These are phyloP conservation scores for Pteria penguin DNA, from an alignment of 2,888 invertebrate genomes.

Conservation along the genomic window DNA sequence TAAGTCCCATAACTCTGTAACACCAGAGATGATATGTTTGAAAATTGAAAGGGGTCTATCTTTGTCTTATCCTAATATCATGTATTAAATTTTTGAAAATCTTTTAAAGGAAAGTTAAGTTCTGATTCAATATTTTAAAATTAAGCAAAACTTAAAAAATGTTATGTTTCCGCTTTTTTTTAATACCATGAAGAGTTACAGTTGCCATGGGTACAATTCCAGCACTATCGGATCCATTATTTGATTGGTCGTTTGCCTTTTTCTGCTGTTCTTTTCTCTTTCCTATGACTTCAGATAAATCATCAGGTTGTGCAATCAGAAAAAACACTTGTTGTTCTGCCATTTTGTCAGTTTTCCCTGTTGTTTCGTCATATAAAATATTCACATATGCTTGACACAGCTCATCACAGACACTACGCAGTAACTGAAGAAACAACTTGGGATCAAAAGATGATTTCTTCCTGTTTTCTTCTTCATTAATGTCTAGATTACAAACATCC, in stretches of 20 bases:
- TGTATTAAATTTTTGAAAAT: too few species aligned
- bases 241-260: background rate
- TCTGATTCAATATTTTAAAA: too few species aligned
- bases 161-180: background rate
- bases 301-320: constrained; percentile 83
- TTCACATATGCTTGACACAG: constrained; percentile 76
- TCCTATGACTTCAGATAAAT: constrained; percentile 77
- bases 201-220: constrained; percentile 38
- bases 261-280: constrained; percentile 38
- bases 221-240: background rate
- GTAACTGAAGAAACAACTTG: constrained; percentile 65
- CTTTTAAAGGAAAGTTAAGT: too few species aligned
- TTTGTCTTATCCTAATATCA: too few species aligned
- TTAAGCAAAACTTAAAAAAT: too few species aligned
- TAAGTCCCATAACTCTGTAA: too few species aligned
- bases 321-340: constrained; percentile 83
- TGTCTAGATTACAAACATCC: constrained; percentile 25
- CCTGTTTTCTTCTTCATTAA: constrained; percentile 7
- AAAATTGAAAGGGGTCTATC: too few species aligned
- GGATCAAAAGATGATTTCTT: constrained; percentile 49
- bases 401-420: constrained; percentile 74
- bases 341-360: constrained; percentile 76
- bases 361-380: constrained; percentile 74
- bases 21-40: too few species aligned
- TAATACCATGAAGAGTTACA: constrained; percentile 51